Conservation (phyloP, 2,797 vertebrate species). For the Leptatherina wallacei region DNA sequence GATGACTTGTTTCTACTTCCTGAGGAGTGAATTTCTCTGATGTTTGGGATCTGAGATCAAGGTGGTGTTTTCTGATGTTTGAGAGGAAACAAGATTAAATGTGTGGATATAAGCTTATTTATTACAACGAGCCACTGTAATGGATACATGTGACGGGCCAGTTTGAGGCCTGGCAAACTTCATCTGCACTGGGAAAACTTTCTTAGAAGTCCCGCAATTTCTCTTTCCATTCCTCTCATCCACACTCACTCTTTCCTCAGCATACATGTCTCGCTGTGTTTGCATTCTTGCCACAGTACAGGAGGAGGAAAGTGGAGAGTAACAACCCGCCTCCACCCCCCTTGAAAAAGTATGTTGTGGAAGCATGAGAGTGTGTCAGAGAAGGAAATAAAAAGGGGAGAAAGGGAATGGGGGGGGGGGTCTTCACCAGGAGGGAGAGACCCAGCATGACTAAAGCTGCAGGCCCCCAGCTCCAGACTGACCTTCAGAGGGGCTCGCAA, state of each 20-base stretch:
- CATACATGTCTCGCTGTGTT: constrained; percentile 64
- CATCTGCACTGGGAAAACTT: constrained; percentile 27
- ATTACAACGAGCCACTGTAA: not conserved
- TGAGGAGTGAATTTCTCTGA: not conserved
- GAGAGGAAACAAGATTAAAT: constrained; percentile 7
- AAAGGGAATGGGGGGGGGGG: constrained; percentile 47
- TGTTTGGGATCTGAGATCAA: constrained; percentile 1
- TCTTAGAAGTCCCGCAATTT: constrained; percentile 51
- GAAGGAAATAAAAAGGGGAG: constrained; percentile 53
- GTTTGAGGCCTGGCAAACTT: constrained; percentile 20
- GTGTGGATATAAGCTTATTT: constrained; percentile 18
- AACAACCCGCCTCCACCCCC: not conserved
- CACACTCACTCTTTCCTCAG: constrained; percentile 64
- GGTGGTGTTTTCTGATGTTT: not conserved
- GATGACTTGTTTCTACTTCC: not conserved
- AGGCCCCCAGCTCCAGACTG: constrained; percentile 79
- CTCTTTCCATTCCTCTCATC: constrained; percentile 61
- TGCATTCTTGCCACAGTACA: constrained; percentile 64
- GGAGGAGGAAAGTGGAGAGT: constrained; percentile 30
- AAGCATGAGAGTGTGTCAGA: constrained; percentile 64
- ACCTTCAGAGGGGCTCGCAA: constrained; percentile 77
- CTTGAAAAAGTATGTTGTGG: constrained; percentile 25
- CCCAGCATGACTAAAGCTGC: constrained; percentile 80
- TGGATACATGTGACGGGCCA: constrained; percentile 23
- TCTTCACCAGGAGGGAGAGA: constrained; percentile 53